phyloP scores from a whole-genome alignment of 2,113 vertebrate genomes.

The Campylorhamphus procurvoides region DNA sequence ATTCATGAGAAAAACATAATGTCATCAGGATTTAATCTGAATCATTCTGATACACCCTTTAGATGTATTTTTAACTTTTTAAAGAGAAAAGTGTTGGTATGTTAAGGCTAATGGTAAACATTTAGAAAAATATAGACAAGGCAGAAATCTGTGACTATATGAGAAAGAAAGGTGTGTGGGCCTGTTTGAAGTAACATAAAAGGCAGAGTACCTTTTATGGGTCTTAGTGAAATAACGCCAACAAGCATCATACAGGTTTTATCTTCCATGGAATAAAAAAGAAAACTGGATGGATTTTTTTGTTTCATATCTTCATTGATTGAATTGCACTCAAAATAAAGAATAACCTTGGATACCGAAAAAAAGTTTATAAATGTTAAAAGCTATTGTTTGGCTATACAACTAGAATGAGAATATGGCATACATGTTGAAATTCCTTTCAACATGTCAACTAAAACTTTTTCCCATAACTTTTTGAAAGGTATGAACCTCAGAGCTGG shows the following conservation, averaged over 20 bases:
- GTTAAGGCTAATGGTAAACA: background rate
- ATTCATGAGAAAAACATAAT: background rate
- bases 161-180: background rate
- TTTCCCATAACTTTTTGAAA: background rate
- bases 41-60: background rate
- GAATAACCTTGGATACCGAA: background rate
- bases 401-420: background rate
- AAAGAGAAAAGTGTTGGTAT: background rate
- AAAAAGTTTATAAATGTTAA: background rate
- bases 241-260: background rate
- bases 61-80: background rate
- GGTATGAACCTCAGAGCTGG: background rate
- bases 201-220: background rate
- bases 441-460: background rate
- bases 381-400: background rate
- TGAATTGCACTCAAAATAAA: background rate
- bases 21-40: background rate
- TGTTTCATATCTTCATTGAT: background rate
- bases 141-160: background rate
- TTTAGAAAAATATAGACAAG: background rate
- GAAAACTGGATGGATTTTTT: background rate
- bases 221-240: background rate
- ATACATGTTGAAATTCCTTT: background rate
- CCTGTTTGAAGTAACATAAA: background rate
- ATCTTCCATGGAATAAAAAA: background rate